Conservation (phyloP, 2,888 invertebrate genomes). For the Eurois occulta region DNA sequence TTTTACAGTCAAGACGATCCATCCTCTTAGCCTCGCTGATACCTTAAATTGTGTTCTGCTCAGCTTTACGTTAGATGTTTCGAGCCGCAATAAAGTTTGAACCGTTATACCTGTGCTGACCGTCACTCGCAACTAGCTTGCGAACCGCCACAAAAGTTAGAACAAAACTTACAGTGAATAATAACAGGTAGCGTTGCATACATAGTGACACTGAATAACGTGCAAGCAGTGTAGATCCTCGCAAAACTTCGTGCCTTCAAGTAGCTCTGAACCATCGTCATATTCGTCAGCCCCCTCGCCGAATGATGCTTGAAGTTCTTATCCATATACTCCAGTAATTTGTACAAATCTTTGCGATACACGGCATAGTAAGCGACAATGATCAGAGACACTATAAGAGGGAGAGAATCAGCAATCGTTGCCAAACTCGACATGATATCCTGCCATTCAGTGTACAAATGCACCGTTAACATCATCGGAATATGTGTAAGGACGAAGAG, state of each 20-base stretch:
- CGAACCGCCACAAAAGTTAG: no score
- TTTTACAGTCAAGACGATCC: no score
- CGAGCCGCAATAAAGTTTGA: no score
- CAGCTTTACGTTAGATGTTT: no score
- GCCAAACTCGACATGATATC: constrained; percentile 81
- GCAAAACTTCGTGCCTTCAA: constrained; percentile 79
- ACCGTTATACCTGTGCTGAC: no score
- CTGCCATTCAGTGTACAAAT: constrained; percentile 81
- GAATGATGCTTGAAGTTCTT: constrained; percentile 82
- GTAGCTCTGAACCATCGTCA: constrained; percentile 83
- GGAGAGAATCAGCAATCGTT: constrained; percentile 81
- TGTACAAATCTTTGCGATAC: constrained; percentile 77
- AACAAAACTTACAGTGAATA: constrained; percentile 83
- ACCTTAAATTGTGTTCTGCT: no score
- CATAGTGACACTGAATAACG: constrained; percentile 83
- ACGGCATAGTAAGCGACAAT: constrained; percentile 81
- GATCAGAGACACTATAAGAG: constrained; percentile 76
- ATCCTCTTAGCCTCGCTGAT: no score
- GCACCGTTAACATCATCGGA: constrained; percentile 72
- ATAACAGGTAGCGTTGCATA: constrained; percentile 80
- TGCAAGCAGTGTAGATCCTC: constrained; percentile 82
- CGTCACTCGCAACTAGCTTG: no score
- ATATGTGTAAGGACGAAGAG: constrained; percentile 76
- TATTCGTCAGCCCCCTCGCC: constrained; percentile 83
- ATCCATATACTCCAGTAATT: constrained; percentile 78